Conservation (phyloP, 2,113 vertebrate species). For the Clinocottus analis region DNA sequence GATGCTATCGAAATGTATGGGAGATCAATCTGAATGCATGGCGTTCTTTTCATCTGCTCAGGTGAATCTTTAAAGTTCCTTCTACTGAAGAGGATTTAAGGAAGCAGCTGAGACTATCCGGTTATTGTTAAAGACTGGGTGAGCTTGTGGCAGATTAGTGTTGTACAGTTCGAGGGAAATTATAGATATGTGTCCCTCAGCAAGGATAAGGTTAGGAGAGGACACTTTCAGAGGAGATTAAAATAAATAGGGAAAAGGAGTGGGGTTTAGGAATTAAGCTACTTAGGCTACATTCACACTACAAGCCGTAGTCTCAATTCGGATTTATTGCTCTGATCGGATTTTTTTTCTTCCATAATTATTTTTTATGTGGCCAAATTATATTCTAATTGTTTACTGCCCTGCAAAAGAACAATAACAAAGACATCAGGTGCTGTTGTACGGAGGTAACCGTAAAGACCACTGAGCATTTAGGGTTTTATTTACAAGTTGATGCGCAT, state of each 20-base stretch:
- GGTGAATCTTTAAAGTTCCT: neutral
- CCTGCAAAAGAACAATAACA: neutral
- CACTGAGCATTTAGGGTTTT: neutral
- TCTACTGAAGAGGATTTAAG: conserved; percentile 3
- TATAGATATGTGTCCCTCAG: conserved; percentile 9
- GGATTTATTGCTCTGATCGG: neutral
- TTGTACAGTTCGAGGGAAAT: conserved; percentile 28
- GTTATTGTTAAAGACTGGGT: neutral
- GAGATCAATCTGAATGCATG: neutral
- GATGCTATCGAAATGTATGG: neutral
- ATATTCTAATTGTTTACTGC: neutral
- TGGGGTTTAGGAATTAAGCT: conserved; percentile 11
- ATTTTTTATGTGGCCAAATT: neutral
- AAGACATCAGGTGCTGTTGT: neutral
- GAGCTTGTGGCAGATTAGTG: conserved; percentile 20
- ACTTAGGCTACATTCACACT: conserved; percentile 2
- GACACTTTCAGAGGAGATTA: conserved; percentile 31
- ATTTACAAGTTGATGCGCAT: neutral
- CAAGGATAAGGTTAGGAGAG: conserved; percentile 13
- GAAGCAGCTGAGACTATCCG: neutral
- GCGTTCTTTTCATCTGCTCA: neutral
- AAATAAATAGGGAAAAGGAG: conserved; percentile 12
- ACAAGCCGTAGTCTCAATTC: neutral
- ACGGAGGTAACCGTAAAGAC: neutral
- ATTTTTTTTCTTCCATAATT: neutral